Evolutionary conservation across 1,140 invertebrate genomes (phyloP).

Genomic region (Hyposmocoma kahamanoa): DNA sequence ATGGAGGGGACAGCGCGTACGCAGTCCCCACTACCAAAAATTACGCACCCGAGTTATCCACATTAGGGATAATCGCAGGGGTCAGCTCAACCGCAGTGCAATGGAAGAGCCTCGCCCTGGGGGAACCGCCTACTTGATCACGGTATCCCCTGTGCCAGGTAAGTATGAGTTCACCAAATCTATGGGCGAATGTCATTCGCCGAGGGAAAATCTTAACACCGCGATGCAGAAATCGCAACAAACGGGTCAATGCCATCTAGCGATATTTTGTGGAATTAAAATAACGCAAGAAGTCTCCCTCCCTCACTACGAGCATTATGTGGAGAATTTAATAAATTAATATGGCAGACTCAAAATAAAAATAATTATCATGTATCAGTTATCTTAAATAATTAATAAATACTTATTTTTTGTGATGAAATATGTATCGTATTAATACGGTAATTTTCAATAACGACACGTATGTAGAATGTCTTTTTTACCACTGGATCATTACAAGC

Average conservation of each 20-base stretch:
- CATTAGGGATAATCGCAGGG: conserved; percentile 5
- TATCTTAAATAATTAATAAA: no score
- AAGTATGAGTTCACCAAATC: not conserved
- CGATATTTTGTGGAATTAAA: no score
- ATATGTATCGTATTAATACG: no score
- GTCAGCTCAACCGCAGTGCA: conserved; percentile 4
- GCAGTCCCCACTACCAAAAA: conserved; percentile 5
- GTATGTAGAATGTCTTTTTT: no score
- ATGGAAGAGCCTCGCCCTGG: conserved; percentile 3
- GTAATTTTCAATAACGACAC: no score
- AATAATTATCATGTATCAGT: no score
- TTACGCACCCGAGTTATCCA: conserved; percentile 3
- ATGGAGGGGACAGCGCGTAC: conserved; percentile 2
- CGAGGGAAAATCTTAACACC: not conserved
- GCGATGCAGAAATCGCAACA: not conserved
- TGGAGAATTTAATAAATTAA: no score
- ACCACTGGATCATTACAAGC: no score
- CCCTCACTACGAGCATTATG: no score
- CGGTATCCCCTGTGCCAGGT: conserved; percentile 3
- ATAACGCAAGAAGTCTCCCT: no score
- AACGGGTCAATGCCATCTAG: conserved; percentile 22
- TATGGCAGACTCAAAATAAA: no score
- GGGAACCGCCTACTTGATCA: conserved; percentile 3
- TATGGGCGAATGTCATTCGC: not conserved
- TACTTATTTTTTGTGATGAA: no score